Evolutionary conservation across 2,888 invertebrate genomes (phyloP), one percentile per base, ranked within the genome.

Genomic region (Acronicta leporina): DNA sequence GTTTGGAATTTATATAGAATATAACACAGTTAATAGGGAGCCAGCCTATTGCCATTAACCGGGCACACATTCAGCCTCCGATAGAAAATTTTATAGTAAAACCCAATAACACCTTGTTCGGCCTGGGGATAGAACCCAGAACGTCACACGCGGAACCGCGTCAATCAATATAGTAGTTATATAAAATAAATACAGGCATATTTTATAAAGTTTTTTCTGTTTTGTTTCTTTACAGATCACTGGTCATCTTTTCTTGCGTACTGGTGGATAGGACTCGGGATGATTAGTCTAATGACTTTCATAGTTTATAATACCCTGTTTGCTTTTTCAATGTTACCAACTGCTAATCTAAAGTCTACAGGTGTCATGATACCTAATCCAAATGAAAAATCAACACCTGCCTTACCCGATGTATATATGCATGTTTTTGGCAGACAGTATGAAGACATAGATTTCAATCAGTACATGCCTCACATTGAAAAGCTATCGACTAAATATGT

Each of bases 181-280:
- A n/a, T n/a, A 3, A 20, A 20, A 20, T 20, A 20, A 20, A 20
- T 20, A 20, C 4, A 20, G 4, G 2, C 20, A 20, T 4, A 20
- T 3, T 20, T 3, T 20, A 20, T 20, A 20, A 20, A 11, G 11
- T 0, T 25, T 38, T 7, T 9, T 33, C 11, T 40, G 9, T 49
- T 49, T 49, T 38, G 16, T 67, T 5, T 69, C n/a, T 64, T 89
- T 91, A 56, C 92, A 94, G 94, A 88, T 71, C 87, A 92, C 63
- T 89, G 91, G 87, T 83, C 89, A n/a, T 83, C 90, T 50, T 79
- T 89, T 44, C 65, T 91, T 5, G 79, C 81, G 5, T 91, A 89
- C 68, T 92, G 88, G 90, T 94, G 92, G 92, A 80, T 91, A 68
- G 89, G 85, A 60, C 68, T 93, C 71, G 89, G 85, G 40, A 92